Evolutionary conservation across 2,113 vertebrate species (phyloP).

Genomic region (Actinemys pallida): DNA sequence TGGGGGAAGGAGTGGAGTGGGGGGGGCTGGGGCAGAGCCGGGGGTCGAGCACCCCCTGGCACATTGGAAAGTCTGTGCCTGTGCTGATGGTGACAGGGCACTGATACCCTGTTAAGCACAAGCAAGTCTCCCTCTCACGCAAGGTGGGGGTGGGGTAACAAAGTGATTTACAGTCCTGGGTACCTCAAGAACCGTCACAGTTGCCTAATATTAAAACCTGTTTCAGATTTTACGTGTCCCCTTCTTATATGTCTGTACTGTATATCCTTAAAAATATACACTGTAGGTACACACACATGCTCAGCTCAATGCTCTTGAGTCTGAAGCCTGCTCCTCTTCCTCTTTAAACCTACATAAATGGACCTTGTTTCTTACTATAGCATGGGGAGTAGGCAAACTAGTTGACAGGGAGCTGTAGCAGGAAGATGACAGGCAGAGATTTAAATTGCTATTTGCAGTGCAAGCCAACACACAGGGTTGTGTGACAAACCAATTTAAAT

Average conservation of each 20-base stretch:
- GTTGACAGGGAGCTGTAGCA: background rate
- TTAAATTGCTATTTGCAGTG: background rate
- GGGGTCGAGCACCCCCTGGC: too few relatives aligned
- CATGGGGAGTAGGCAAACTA: background rate
- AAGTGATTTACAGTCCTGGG: too few relatives aligned
- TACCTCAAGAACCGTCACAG: too few relatives aligned
- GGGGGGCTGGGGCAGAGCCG: too few relatives aligned
- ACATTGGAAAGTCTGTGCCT: too few relatives aligned
- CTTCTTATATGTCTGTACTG: background rate
- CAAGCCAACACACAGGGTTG: background rate
- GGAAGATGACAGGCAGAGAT: background rate
- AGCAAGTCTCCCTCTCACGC: too few relatives aligned
- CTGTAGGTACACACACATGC: background rate
- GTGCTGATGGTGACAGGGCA: too few relatives aligned
- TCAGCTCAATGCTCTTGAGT: background rate
- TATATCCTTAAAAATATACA: background rate
- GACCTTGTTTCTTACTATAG: background rate
- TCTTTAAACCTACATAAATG: background rate
- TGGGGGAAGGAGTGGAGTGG: too few relatives aligned
- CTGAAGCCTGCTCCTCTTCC: background rate
- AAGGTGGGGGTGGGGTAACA: too few relatives aligned
- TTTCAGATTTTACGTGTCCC: conserved; percentile 7
- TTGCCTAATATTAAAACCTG: background rate
- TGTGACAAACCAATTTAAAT: background rate
- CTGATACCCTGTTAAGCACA: too few relatives aligned